Evolutionary conservation across 2,797 vertebrate species (phyloP), one percentile per base, ranked within the genome.

Genomic region (Botia almorhae): DNA sequence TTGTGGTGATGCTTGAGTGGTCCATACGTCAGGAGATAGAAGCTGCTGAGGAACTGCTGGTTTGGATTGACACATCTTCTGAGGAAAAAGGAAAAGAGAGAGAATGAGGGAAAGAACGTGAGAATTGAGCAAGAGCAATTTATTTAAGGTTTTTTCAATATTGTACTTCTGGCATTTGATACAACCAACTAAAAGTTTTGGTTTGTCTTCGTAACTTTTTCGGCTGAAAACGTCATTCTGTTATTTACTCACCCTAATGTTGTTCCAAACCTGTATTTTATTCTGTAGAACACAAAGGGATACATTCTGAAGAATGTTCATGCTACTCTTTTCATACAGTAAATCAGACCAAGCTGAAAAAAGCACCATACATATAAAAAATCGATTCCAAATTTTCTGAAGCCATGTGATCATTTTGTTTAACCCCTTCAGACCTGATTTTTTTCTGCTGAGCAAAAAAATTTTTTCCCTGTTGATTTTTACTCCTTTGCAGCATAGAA

Each of bases 21-120:
- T 84, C 84, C 84, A 74, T 78, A 86, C 72, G 76, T 84, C 74
- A 76, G 79, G 76, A 29, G 39, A 23, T 3, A 48, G 16, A 17
- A 75, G 56, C 51, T 70, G 80, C 55, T 76, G 74, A 23, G 33
- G 67, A 23, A 65, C 29, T 23, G 17, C n/a, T 3, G 72, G 51
- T 21, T 65, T 64, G 46, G 70, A 78, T 16, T 61, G 61, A 69
- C 36, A 56, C 67, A 78, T 76, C 84, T 83, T 64, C 56, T 84
- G 58, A 68, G 50, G 51, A 3, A 80, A 68, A 77, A 36, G 69
- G 17, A 79, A 58, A 69, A 10, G 43, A 33, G 68, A 11, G 4
- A 63, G 39, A 23, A 70, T 19, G 55, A n/a, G n/a, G 2, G n/a
- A 58, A 13, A 72, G 26, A 60, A 46, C 23, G 56, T 65, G 21